A percentile compares a stretch with the other conserved stretches of the same genome.
phyloP scores from a whole-genome alignment of 2,888 invertebrate genomes.

The Polietes domitor region DNA sequence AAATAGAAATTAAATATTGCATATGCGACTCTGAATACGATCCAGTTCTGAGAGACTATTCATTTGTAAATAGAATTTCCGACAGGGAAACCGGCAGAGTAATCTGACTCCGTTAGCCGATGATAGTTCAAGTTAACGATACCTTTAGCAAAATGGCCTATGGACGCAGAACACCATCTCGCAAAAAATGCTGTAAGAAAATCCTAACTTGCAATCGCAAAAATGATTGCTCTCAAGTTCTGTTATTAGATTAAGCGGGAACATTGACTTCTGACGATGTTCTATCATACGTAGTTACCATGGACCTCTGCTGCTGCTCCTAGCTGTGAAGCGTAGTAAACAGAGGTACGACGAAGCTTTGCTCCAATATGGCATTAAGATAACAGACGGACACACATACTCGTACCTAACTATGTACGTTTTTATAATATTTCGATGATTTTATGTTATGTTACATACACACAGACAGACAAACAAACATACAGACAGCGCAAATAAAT shows the following conservation, averaged over 20 bases:
- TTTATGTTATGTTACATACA: not conserved
- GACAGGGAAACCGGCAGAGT: too few relatives aligned
- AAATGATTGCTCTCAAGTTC: conserved; percentile 79
- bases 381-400: not conserved
- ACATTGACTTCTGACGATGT: too few relatives aligned
- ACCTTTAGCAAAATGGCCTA: too few relatives aligned
- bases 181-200: conserved; percentile 57
- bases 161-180: not conserved
- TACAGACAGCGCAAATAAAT: not conserved
- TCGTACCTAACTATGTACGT: not conserved
- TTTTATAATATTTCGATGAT: conserved; percentile 15
- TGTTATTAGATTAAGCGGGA: conserved; percentile 75
- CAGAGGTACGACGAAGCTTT: not conserved
- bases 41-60: too few relatives aligned
- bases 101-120: too few relatives aligned
- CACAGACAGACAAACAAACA: not conserved
- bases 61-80: too few relatives aligned
- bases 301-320: too few relatives aligned
- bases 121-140: too few relatives aligned
- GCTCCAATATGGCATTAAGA: conserved; percentile 13
- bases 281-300: too few relatives aligned
- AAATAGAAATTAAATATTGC: too few relatives aligned
- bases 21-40: too few relatives aligned
- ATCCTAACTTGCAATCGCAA: conserved; percentile 76
- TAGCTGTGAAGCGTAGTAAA: conserved; percentile 35